These are phyloP conservation scores for Helicolenus hilgendorfi DNA, from an alignment of 2,797 vertebrate genomes.

Conservation along the genomic window DNA sequence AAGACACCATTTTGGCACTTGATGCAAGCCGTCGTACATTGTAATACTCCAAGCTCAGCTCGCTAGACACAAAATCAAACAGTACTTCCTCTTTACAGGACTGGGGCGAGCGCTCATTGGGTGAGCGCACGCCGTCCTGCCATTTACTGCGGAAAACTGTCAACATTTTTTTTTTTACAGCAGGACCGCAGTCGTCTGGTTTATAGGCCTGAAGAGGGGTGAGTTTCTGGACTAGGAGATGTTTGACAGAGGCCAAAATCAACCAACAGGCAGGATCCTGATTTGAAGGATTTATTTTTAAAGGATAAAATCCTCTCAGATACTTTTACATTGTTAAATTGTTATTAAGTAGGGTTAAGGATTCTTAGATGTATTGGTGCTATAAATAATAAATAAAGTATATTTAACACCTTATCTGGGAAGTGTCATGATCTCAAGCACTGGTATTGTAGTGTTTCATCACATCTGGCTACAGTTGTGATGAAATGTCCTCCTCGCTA, in stretches of 20 bases:
- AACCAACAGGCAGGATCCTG: conserved; percentile 9
- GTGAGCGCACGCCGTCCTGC: conserved; percentile 5
- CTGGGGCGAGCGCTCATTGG: conserved; percentile 33
- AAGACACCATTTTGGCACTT: conserved; percentile 39
- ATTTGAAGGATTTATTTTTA: conserved; percentile 6
- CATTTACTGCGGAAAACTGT: conserved; percentile 69
- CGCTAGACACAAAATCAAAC: conserved; percentile 55
- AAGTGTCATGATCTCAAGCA: not conserved
- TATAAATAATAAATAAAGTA: not conserved
- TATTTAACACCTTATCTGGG: not conserved
- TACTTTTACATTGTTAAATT: not conserved
- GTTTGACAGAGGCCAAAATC: conserved; percentile 1
- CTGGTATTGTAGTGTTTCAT: not conserved
- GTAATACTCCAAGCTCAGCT: not conserved
- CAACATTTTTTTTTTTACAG: conserved; percentile 62
- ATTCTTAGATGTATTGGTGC: not conserved
- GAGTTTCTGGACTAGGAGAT: conserved; percentile 17
- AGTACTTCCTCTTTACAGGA: conserved; percentile 61
- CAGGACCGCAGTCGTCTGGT: conserved; percentile 21
- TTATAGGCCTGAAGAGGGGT: conserved; percentile 26
- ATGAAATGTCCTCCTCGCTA: not conserved
- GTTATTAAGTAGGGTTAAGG: not conserved
- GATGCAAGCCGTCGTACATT: not conserved
- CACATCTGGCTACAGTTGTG: not conserved
- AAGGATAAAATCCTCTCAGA: not conserved